These are phyloP conservation scores for Meandrusa payeni DNA, from an alignment of 2,888 invertebrate genomes.

Conservation along the genomic window DNA sequence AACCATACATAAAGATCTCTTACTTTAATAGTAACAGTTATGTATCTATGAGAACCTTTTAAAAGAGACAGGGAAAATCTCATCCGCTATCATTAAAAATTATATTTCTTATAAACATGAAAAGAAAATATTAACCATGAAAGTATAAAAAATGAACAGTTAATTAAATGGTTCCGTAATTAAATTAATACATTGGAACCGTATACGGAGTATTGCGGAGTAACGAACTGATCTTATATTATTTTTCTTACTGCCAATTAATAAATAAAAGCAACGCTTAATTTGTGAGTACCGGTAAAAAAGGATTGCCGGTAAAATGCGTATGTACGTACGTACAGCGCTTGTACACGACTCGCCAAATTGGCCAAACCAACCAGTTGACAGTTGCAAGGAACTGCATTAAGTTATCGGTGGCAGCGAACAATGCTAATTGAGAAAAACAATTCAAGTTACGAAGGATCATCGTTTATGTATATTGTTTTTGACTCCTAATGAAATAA, in stretches of 20 bases:
- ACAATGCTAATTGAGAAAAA: slow-evolving; percentile 1
- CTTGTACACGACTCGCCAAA: not conserved
- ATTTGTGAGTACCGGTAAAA: slow-evolving; percentile 7
- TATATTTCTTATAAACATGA: no score
- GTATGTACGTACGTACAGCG: not conserved
- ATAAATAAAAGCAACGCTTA: slow-evolving; percentile 18
- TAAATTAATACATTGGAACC: slow-evolving; percentile 1
- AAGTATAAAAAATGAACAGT: not conserved
- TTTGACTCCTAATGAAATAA: no score
- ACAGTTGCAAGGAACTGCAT: slow-evolving; percentile 10
- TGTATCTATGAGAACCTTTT: no score
- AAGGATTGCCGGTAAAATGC: not conserved
- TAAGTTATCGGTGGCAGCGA: slow-evolving; percentile 9
- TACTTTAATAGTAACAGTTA: no score
- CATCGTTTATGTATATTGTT: no score
- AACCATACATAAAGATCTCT: no score
- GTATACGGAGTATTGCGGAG: not conserved
- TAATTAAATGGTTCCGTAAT: not conserved
- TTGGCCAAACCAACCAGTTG: slow-evolving; percentile 3
- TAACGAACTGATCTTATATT: slow-evolving; percentile 1
- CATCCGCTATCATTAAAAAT: no score
- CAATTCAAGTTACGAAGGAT: not conserved
- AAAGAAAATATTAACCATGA: no score
- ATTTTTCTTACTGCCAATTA: slow-evolving; percentile 1
- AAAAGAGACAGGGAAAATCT: no score